Evolutionary conservation across 2,797 vertebrate genomes (phyloP).

Genomic region (Netta rufina): DNA sequence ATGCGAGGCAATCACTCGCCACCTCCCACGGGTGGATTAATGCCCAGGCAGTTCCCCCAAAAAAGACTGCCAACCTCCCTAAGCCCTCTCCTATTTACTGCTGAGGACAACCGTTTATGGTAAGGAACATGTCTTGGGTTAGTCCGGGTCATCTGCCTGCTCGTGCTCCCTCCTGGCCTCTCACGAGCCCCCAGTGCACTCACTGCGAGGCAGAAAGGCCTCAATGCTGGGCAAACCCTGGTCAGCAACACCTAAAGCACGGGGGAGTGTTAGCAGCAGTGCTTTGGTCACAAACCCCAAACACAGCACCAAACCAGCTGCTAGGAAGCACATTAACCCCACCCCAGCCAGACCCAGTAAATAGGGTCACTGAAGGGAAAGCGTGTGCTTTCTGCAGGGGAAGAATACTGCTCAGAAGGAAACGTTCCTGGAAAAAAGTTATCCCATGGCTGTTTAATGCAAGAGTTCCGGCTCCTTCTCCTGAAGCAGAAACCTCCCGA

Average conservation of each 20-base stretch:
- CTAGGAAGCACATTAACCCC: not conserved
- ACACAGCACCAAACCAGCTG: not conserved
- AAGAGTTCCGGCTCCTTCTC: not conserved
- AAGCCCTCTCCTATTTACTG: not conserved
- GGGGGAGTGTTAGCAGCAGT: not conserved
- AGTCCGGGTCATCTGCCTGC: not conserved
- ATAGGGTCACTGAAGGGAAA: not conserved
- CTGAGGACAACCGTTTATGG: not conserved
- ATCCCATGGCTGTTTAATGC: not conserved
- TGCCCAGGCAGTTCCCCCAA: not conserved
- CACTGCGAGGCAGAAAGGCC: not conserved
- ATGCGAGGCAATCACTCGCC: not conserved
- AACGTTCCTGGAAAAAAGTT: not conserved
- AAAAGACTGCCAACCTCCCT: not conserved
- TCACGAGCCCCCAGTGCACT: not conserved
- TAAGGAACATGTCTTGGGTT: not conserved
- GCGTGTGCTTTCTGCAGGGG: rapidly evolving
- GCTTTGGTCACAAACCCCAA: not conserved
- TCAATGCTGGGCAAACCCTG: not conserved
- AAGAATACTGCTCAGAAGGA: not conserved
- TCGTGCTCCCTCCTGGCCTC: rapidly evolving
- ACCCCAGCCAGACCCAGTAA: not conserved
- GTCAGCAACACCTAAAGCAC: not conserved
- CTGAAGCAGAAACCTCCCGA: not conserved
- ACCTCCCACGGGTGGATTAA: rapidly evolving